These are phyloP conservation scores for Corythaeola cristata DNA, from an alignment of 2,113 vertebrate genomes.

Conservation along the genomic window DNA sequence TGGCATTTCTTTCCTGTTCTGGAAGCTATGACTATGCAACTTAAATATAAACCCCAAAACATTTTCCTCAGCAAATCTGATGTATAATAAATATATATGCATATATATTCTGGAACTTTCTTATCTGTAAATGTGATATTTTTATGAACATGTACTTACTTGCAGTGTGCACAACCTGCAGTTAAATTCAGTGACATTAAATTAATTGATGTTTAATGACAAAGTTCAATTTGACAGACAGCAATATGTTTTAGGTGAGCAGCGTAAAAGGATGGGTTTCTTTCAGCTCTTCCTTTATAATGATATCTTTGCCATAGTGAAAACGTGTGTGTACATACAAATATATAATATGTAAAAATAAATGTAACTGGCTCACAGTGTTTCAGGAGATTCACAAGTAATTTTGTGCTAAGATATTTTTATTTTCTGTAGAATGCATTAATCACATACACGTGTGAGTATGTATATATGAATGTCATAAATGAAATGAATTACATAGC, in stretches of 20 bases:
- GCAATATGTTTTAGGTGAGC: not conserved
- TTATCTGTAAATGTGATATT: not conserved
- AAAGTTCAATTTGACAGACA: not conserved
- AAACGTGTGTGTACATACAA: not conserved
- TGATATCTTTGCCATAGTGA: not conserved
- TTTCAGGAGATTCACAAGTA: not conserved
- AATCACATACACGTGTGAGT: fast-evolving
- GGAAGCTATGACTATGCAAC: not conserved
- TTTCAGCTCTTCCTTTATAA: not conserved
- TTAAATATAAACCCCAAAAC: not conserved
- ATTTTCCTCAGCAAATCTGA: not conserved
- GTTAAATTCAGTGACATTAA: not conserved
- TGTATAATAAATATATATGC: not conserved
- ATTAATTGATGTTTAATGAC: not conserved
- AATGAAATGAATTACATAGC: not conserved
- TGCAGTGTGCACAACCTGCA: not conserved
- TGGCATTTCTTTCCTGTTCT: not conserved
- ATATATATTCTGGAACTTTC: not conserved
- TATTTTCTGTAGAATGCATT: not conserved
- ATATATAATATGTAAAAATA: not conserved
- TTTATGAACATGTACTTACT: not conserved
- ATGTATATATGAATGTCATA: not conserved
- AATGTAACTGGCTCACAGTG: not conserved
- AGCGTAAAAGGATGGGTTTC: not conserved
- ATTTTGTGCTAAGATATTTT: not conserved